Evolutionary conservation across 2,888 invertebrate genomes (phyloP).

Genomic region (Macropis europaea): DNA sequence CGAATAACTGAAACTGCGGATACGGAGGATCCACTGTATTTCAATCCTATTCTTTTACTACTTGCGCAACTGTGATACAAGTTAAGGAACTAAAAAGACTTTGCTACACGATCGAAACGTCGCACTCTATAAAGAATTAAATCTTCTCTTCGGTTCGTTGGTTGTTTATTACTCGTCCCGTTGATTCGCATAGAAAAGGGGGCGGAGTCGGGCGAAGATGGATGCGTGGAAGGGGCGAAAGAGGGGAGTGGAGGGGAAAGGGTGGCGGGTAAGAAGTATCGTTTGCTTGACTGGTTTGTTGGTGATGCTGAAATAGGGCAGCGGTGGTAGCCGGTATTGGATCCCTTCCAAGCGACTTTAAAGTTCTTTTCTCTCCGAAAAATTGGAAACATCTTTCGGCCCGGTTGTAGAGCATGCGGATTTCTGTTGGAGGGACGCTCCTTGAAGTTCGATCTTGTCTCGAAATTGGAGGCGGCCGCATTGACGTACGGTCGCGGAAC

Average conservation of each 20-base stretch:
- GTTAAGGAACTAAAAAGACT: no score
- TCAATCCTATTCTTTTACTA: no score
- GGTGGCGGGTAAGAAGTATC: slow-evolving; percentile 45
- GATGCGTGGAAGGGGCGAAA: background rate
- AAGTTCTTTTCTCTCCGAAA: slow-evolving; percentile 47
- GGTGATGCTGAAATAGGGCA: slow-evolving; percentile 47
- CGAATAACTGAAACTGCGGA: no score
- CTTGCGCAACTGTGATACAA: no score
- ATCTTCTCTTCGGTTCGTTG: no score
- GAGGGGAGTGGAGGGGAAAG: background rate
- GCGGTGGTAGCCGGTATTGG: slow-evolving; percentile 40
- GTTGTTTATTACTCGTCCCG: no score
- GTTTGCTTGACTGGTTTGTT: slow-evolving; percentile 48
- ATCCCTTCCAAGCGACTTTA: slow-evolving; percentile 54
- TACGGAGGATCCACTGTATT: no score
- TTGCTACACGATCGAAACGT: no score
- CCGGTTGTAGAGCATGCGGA: slow-evolving; percentile 30
- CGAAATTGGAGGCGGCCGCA: slow-evolving; percentile 46
- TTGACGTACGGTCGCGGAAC: slow-evolving; percentile 4
- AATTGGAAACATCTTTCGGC: slow-evolving; percentile 57
- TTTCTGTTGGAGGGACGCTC: slow-evolving; percentile 12
- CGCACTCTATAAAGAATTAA: no score
- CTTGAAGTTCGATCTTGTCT: slow-evolving; percentile 33
- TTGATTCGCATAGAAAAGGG: slow-evolving; percentile 19
- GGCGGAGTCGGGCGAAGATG: no score